Base-by-base conservation (phyloP, 2,888 invertebrate species). In the Pyrocoelia pectoralis region DNA sequence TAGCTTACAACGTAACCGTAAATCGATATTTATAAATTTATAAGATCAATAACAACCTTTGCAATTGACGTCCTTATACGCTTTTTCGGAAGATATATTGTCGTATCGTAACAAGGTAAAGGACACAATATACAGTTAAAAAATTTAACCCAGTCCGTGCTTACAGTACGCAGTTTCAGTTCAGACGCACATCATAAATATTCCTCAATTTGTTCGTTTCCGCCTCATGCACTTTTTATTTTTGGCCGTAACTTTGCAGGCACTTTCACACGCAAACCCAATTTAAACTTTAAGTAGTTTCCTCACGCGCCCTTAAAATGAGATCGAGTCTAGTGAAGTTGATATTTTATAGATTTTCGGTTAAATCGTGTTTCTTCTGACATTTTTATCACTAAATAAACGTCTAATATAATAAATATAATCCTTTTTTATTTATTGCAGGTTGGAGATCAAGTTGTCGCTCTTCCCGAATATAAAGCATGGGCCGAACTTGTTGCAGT, bases 401-500 rank as follows among this genome's bases (percentile, higher is more conserved):
- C 24, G 8, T 24, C n/a, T 33, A n/a, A n/a, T 33, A n/a, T 33
- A 8, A 3, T 33, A n/a, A n/a, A 33, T 33, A n/a, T 33, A 4
- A 17, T 15, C 9, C 2, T 9, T 59, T 40, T 54, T 57, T 56
- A 69, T 61, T 66, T 58, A 66, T 74, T 76, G 29, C 79, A 92
- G 92, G 87, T 92, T 70, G 92, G 92, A 48, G 92, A 92, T 77
- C 86, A 88, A 77, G 95, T 95, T 13, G 91, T 94, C 8, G 94
- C 92, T 1, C 84, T 95, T 61, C 92, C 93, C 0, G 93, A 95
- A 81, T 91, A 89, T 83, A 86, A 86, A 72, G 94, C 93, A 1
- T 95, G 94, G 94, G 91, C 94, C 5, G 95, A 95, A 82, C 83
- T 92, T 65, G 93, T 93, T 5, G 84, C 89, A 1, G 92, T 93